These are phyloP conservation scores for Lithophane semibrunnea DNA, from an alignment of 2,888 invertebrate species.

Conservation along the genomic window DNA sequence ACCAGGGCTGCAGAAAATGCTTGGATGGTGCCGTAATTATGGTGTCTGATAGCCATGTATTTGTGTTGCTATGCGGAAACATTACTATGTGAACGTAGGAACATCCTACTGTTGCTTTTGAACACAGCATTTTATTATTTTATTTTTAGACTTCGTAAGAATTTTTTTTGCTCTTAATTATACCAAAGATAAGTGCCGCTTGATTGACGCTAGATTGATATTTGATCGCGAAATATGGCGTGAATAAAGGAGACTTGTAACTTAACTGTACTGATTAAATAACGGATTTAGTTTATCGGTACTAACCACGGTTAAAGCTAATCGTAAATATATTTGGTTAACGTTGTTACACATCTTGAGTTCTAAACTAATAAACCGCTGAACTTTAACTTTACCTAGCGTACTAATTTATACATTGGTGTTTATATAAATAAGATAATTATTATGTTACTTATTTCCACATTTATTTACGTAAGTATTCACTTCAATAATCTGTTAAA, in stretches of 20 bases:
- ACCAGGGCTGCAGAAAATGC: slow-evolving; percentile 54
- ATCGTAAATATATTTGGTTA: slow-evolving; percentile 54
- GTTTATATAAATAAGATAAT: background rate
- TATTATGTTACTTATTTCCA: background rate
- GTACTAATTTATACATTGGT: background rate
- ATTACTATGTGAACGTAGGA: slow-evolving; percentile 12
- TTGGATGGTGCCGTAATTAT: slow-evolving; percentile 54
- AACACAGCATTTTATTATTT: slow-evolving; percentile 4
- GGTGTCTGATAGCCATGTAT: slow-evolving; percentile 52
- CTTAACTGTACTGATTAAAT: slow-evolving; percentile 39
- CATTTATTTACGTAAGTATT: background rate
- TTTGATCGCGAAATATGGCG: slow-evolving; percentile 54
- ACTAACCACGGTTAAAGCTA: slow-evolving; percentile 46
- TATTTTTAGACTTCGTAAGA: background rate
- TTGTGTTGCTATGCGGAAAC: slow-evolving; percentile 44
- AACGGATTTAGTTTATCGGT: slow-evolving; percentile 55
- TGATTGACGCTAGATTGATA: slow-evolving; percentile 52
- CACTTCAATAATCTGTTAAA: background rate
- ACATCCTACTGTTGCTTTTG: slow-evolving; percentile 12
- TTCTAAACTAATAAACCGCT: slow-evolving; percentile 22
- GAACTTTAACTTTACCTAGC: slow-evolving; percentile 7
- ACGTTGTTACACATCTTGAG: slow-evolving; percentile 37
- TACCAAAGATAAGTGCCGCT: slow-evolving; percentile 32
- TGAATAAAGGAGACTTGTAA: slow-evolving; percentile 37
- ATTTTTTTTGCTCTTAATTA: slow-evolving; percentile 23